Evolutionary conservation across 1,140 invertebrate species (phyloP).

Genomic region (Globodera ellingtonae): DNA sequence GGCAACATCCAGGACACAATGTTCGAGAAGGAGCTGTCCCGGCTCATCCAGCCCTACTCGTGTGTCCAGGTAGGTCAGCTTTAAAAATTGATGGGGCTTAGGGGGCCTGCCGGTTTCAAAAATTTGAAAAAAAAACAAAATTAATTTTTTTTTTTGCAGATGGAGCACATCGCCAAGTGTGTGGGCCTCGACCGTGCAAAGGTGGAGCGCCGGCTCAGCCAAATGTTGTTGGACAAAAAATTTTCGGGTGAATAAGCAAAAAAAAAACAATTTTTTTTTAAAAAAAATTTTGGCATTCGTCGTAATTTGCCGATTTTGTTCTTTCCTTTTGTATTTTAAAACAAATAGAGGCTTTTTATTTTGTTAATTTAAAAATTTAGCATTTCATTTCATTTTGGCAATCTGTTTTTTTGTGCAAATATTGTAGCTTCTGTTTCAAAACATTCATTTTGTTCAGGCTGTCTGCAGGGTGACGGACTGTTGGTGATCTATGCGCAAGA

Average conservation of each 20-base stretch:
- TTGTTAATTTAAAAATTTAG: background rate
- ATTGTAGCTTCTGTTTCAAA: background rate
- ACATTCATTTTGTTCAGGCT: conserved; percentile 75
- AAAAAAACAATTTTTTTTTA: conserved; percentile 2
- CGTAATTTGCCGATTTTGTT: background rate
- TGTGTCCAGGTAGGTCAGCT: conserved; percentile 76
- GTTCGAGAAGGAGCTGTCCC: conserved; percentile 96
- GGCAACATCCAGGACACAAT: conserved; percentile 96
- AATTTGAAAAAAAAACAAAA: no score
- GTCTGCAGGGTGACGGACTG: conserved; percentile 96
- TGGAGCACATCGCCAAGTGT: conserved; percentile 76
- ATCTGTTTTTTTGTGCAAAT: conserved; percentile 7
- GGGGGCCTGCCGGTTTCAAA: no score
- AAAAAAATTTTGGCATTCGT: background rate
- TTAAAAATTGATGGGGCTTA: conserved; percentile 41
- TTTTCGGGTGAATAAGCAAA: conserved; percentile 70
- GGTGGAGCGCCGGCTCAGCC: conserved; percentile 97
- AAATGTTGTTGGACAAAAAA: conserved; percentile 99
- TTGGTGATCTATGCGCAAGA: conserved; percentile 95
- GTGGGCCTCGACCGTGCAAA: conserved; percentile 72
- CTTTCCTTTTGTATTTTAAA: no score
- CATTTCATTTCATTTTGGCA: conserved; percentile 18
- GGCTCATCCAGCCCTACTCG: conserved; percentile 98
- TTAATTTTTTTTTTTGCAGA: background rate
- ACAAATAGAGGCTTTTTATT: no score